Evolutionary conservation across 2,113 vertebrate genomes (phyloP).

Genomic region (Lepisosteus oculatus): DNA sequence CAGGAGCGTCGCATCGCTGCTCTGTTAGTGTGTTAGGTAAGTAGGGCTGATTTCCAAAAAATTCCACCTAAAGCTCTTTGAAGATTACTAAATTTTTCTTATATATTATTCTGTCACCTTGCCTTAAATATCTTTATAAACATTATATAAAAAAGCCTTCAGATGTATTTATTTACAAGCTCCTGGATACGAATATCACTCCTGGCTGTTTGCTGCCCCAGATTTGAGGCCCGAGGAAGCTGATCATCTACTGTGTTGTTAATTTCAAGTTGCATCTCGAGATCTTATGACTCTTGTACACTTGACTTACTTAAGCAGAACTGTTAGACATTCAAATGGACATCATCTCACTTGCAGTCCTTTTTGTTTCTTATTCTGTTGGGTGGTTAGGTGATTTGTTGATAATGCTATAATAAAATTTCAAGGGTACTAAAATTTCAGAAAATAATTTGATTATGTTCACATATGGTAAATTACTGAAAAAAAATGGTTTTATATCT

Average conservation of each 20-base stretch:
- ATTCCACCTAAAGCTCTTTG: slow-evolving; percentile 57
- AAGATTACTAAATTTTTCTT: slow-evolving; percentile 57
- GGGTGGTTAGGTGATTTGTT: neutral
- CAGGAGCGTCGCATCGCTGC: slow-evolving; percentile 32
- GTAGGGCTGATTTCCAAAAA: slow-evolving; percentile 39
- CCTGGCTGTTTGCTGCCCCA: slow-evolving; percentile 33
- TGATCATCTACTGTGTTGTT: slow-evolving; percentile 25
- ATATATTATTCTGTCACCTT: slow-evolving; percentile 58
- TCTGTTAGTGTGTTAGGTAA: slow-evolving; percentile 34
- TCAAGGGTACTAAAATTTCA: slow-evolving; percentile 13
- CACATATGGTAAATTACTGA: too few relatives aligned
- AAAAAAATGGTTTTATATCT: neutral
- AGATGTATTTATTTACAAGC: slow-evolving; percentile 37
- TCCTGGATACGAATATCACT: slow-evolving; percentile 33
- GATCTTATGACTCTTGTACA: slow-evolving; percentile 29
- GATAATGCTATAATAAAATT: neutral
- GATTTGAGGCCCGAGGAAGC: slow-evolving; percentile 35
- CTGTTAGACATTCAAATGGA: neutral
- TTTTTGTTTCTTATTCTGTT: neutral
- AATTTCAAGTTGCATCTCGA: slow-evolving; percentile 30
- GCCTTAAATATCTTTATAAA: slow-evolving; percentile 57
- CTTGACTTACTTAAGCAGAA: neutral
- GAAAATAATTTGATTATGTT: neutral
- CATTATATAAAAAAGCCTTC: slow-evolving; percentile 38
- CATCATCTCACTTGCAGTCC: neutral